Base-by-base conservation (phyloP, 2,113 vertebrate genomes). In the Delphinus delphis region DNA sequence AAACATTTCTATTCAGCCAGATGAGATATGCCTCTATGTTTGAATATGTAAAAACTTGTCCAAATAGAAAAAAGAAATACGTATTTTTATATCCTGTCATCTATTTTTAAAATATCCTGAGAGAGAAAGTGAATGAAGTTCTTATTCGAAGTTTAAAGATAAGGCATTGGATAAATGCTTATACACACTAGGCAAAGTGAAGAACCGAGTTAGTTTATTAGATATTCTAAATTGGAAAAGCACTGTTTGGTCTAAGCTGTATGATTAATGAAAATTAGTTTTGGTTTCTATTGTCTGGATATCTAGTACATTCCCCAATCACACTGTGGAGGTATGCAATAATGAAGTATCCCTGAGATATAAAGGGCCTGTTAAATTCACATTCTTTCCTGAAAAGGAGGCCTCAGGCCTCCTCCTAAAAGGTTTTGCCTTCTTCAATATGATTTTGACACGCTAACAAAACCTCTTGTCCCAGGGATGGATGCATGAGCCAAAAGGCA, bases 71-170 rank as follows among this genome's bases (percentile, higher is more conserved):
- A 82, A 73, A 60, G 17, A 70, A 82, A 73, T 33, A 82, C 6
- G 79, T 73, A 41, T 92, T 79, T 74, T 92, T 83, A 77, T 89
- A 83, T 84, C 17, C 13, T 77, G 36, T 63, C 50, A 65, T 93
- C 20, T 74, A 92, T 81, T 90, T 96, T 95, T 88, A 20, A 65
- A 95, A 80, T 94, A 81, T 41, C 5, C 62, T 93, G 55, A 44
- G 15, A 65, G 2, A 60, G 15, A 74, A 84, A 82, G 26, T 82
- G 17, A 86, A 73, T 80, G 8, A 87, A 86, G 12, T 86, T 80
- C 36, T 88, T 79, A 73, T 38, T 90, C 5, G n/a, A 71, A 85
- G 7, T 70, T 81, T 71, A 90, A 15, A 96, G 71, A 71, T 85
- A 94, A 96, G 28, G 13, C 79, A 70, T 65, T 74, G 68, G 28